Base-by-base conservation (phyloP, 1,140 invertebrate genomes). In the Pogonus chalceus region DNA sequence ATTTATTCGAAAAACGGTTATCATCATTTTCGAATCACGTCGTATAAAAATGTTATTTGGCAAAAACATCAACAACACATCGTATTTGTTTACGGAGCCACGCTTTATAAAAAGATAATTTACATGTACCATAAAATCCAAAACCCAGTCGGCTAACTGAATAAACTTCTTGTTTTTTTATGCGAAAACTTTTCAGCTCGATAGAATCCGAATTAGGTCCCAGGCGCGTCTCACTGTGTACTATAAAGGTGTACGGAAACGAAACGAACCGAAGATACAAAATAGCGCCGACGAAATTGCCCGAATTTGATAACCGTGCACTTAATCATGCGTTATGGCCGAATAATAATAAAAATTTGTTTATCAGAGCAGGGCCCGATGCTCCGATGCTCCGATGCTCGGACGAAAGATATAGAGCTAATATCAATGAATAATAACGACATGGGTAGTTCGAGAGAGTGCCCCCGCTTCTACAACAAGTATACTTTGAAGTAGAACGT, bases 271-370 rank as follows among this genome's bases (percentile, higher is more conserved):
- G 18, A 43, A 18, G 37, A 43, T 43, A 18, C 37, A 43, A 43
- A 43, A 43, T 43, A 43, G 37, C 37, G 3, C n/a, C n/a, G n/a
- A n/a, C n/a, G n/a, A n/a, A n/a, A 4, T 9, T 9, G 37, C 3
- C 4, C 37, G 37, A 18, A 43, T 4, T 43, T 3, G 18, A 9
- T 43, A 43, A 43, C 7, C 9, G 9, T 43, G 3, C 18, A 9
- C 9, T 43, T 43, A 43, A 43, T 43, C 37, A 43, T 43, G 4
- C 18, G 37, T 43, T 43, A 43, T 43, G 7, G 37, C 37, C 37
- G 18, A 43, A 43, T 43, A 43, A 18, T 43, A 43, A 43, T 9
- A 31, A 31, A 43, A 43, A 43, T 43, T 43, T 43, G 37, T 43
- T 43, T 43, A 43, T 43, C 9, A 18, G 18, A 12, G 37, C n/a